Evolutionary conservation across 2,113 vertebrate species (phyloP).

Genomic region (Mola mola): DNA sequence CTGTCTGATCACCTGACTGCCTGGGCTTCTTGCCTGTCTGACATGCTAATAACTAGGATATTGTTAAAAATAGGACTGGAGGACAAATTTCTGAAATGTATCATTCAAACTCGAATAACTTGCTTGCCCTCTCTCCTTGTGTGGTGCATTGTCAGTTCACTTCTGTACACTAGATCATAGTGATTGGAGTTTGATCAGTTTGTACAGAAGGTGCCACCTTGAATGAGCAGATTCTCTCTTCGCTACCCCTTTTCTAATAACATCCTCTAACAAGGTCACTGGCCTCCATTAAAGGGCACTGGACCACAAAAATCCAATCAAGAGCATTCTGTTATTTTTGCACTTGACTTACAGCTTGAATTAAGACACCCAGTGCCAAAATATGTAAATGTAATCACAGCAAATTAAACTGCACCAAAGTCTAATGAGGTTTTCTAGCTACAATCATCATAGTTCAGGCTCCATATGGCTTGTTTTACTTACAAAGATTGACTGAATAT

Average conservation of each 20-base stretch:
- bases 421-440: background rate
- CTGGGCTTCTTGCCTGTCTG: too few relatives aligned
- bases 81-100: background rate
- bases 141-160: too few relatives aligned
- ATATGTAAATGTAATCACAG: constrained; percentile 18
- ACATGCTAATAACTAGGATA: background rate
- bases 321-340: constrained; percentile 10
- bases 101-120: too few relatives aligned
- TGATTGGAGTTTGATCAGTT: too few relatives aligned
- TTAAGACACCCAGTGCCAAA: background rate
- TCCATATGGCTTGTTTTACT: background rate
- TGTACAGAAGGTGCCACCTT: too few relatives aligned
- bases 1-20: background rate
- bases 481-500: background rate
- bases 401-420: constrained; percentile 17
- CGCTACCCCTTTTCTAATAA: constrained; percentile 8
- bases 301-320: constrained; percentile 19
- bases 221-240: too few relatives aligned
- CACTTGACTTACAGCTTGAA: constrained; percentile 9
- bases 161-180: too few relatives aligned
- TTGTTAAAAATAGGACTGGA: background rate
- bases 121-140: too few relatives aligned
- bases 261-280: constrained; percentile 8
- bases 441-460: background rate
- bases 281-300: constrained; percentile 15